A percentile compares a stretch with the other conserved stretches of the same genome.
phyloP scores from a whole-genome alignment of 1,140 invertebrate genomes.

The Cotesia chilonis region DNA sequence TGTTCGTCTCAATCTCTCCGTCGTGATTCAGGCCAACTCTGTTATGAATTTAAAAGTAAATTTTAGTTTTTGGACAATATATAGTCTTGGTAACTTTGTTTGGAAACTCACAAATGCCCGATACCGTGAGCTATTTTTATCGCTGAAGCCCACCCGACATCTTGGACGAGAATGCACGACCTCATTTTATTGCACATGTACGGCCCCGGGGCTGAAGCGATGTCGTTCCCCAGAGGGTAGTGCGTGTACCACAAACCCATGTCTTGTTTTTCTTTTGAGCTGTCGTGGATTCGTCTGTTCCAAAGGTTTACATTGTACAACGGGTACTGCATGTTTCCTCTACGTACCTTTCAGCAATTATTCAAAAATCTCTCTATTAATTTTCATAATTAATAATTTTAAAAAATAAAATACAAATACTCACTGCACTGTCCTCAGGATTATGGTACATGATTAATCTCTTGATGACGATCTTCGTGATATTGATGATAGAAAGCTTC shows the following conservation, averaged over 20 bases:
- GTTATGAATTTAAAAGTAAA: not conserved
- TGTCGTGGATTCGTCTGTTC: not conserved
- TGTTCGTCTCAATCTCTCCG: conserved; percentile 13
- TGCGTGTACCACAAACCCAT: conserved; percentile 25
- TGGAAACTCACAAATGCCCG: conserved; percentile 15
- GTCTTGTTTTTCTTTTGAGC: conserved; percentile 9
- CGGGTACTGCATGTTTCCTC: not conserved
- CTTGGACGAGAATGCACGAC: conserved; percentile 21
- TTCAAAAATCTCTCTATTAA: not conserved
- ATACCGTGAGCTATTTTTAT: conserved; percentile 28
- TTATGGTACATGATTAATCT: conserved; percentile 6
- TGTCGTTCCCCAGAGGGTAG: not conserved
- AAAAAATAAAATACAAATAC: not conserved
- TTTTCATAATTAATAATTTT: not conserved
- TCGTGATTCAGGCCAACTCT: conserved; percentile 25
- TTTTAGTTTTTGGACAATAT: not conserved
- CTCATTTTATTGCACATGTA: conserved; percentile 17
- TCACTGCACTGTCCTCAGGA: conserved; percentile 20
- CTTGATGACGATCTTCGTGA: conserved; percentile 8
- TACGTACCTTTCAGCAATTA: conserved; percentile 2
- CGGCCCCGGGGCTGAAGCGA: not conserved
- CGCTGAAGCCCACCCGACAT: conserved; percentile 17
- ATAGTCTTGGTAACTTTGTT: too few relatives aligned
- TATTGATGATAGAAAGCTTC: not conserved
- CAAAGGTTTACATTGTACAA: conserved; percentile 24